Conservation (phyloP, 2,797 vertebrate genomes). For the Rhincodon typus region DNA sequence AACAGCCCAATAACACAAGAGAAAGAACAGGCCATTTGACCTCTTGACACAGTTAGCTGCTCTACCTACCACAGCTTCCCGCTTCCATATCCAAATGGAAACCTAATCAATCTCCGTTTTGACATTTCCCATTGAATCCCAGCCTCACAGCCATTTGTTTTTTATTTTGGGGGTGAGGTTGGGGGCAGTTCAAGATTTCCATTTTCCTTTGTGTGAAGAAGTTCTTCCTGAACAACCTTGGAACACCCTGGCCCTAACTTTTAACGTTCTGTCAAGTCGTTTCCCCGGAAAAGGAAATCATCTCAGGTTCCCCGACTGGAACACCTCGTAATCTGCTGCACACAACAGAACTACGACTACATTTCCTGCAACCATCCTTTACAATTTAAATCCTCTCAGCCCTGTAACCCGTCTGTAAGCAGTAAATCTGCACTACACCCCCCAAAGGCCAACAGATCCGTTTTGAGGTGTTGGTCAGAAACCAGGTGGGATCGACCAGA, state of each 20-base stretch:
- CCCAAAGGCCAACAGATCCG: too few species aligned
- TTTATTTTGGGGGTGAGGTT: background rate
- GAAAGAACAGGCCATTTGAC: background rate
- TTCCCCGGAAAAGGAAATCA: too few species aligned
- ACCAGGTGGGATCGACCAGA: too few species aligned
- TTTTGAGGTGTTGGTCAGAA: too few species aligned
- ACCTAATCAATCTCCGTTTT: background rate
- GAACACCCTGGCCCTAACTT: background rate
- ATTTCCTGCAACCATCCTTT: too few species aligned
- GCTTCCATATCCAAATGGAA: background rate
- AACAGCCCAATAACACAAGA: background rate
- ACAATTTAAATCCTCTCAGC: too few species aligned
- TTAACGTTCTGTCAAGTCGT: background rate
- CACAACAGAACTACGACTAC: too few species aligned
- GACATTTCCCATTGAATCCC: background rate
- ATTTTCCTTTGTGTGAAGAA: background rate
- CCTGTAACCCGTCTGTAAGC: too few species aligned
- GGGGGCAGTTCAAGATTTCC: background rate
- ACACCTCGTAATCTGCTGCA: too few species aligned
- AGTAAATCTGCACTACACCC: too few species aligned
- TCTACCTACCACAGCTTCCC: background rate
- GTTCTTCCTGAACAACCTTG: background rate
- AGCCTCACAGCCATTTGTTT: background rate
- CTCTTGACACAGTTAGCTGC: background rate
- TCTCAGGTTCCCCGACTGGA: too few species aligned